Conservation (phyloP, 1,140 invertebrate genomes). For the Aethina tumida region DNA sequence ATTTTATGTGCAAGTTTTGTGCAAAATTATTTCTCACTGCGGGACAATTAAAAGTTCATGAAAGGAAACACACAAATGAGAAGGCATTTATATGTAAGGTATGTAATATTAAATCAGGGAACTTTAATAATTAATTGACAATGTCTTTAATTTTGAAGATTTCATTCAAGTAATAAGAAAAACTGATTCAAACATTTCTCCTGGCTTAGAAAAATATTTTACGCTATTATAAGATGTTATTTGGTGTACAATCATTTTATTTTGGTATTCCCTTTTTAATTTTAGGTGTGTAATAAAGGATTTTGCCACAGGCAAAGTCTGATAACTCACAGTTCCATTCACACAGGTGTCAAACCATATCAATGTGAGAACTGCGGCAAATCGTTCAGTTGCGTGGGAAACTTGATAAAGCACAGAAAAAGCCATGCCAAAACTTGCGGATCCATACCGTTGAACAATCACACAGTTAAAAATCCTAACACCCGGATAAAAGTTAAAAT, state of each 20-base stretch:
- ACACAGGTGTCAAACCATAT: constrained; percentile 40
- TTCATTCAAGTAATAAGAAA: neutral
- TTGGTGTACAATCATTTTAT: no score
- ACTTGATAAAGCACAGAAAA: constrained; percentile 36
- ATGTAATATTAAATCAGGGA: constrained; percentile 4
- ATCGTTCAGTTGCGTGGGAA: constrained; percentile 37
- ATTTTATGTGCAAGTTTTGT: constrained; percentile 40
- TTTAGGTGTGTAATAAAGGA: constrained; percentile 42
- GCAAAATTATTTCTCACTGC: constrained; percentile 33
- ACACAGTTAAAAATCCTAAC: constrained; percentile 20
- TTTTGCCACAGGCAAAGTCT: constrained; percentile 43
- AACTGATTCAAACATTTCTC: neutral
- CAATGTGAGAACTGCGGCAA: constrained; percentile 34
- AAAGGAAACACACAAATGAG: constrained; percentile 39
- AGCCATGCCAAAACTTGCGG: constrained; percentile 37
- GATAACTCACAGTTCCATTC: constrained; percentile 41
- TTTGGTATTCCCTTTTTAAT: constrained; percentile 17
- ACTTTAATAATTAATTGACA: neutral
- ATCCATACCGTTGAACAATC: constrained; percentile 20
- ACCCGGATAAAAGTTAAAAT: constrained; percentile 25
- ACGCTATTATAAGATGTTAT: no score
- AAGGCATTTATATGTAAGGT: constrained; percentile 43
- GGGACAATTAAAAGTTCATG: constrained; percentile 31
- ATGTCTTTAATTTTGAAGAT: neutral
- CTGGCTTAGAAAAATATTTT: no score